Conservation (phyloP, 2,888 invertebrate genomes). For the Omphaloscelis lunosa region DNA sequence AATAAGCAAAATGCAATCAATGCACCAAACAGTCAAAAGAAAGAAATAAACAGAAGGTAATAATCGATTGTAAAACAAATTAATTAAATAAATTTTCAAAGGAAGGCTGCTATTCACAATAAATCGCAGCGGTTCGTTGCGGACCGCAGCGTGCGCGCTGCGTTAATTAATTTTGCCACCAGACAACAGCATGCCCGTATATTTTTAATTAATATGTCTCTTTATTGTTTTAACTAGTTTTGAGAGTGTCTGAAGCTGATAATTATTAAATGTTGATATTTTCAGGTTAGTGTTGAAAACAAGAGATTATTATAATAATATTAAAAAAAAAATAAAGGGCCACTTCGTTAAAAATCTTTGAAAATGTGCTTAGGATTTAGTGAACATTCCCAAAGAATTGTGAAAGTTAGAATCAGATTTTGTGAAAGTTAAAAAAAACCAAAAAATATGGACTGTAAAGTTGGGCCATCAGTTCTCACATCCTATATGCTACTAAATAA, state of each 20-base stretch:
- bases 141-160: slow-evolving; percentile 62
- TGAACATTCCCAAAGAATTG: no score
- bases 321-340: background rate
- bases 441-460: no score
- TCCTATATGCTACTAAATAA: no score
- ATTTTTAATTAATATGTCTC: slow-evolving; percentile 76
- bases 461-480: no score
- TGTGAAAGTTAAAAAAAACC: no score
- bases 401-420: no score
- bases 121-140: slow-evolving; percentile 58
- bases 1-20: background rate
- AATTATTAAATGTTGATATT: slow-evolving; percentile 18
- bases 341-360: no score
- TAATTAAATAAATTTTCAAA: slow-evolving; percentile 49
- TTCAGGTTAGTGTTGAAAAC: background rate
- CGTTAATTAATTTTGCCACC: slow-evolving; percentile 79
- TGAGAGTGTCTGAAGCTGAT: slow-evolving; percentile 25
- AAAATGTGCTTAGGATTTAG: no score
- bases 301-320: background rate
- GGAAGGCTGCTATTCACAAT: slow-evolving; percentile 53
- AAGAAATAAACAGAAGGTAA: background rate
- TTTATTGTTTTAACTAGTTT: slow-evolving; percentile 62
- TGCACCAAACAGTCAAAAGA: background rate
- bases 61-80: slow-evolving; percentile 31
- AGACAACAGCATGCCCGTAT: slow-evolving; percentile 69